These are phyloP conservation scores for Hyla sarda DNA, from an alignment of 2,113 vertebrate genomes.

Conservation along the genomic window DNA sequence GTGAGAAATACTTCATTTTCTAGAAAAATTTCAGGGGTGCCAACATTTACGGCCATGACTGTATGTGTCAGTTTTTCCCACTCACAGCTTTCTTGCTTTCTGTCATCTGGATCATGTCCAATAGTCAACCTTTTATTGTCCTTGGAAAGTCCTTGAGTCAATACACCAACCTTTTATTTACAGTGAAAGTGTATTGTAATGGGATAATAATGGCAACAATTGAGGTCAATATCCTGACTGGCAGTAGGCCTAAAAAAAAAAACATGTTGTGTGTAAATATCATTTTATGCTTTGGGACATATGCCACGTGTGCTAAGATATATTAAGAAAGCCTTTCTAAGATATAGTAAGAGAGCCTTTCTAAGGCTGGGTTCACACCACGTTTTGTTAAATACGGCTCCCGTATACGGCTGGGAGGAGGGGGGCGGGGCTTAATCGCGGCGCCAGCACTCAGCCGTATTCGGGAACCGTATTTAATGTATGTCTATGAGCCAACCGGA, in stretches of 20 bases:
- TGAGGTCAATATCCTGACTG: conserved; percentile 13
- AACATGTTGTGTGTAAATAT: background rate
- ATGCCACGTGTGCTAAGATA: conserved; percentile 11
- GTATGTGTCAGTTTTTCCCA: background rate
- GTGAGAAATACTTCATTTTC: too few species aligned
- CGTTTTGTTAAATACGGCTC: too few species aligned
- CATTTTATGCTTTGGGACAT: background rate
- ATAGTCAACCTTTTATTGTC: background rate
- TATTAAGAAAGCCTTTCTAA: background rate
- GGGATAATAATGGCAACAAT: background rate
- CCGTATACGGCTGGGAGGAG: too few species aligned
- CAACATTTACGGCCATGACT: too few species aligned
- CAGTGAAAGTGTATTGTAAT: background rate
- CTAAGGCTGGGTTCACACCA: too few species aligned
- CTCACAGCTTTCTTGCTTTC: background rate
- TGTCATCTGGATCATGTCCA: conserved; percentile 2
- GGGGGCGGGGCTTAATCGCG: too few species aligned
- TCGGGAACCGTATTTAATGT: too few species aligned
- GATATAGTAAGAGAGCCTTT: too few species aligned
- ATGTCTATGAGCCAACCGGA: too few species aligned
- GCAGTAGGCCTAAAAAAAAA: conserved; percentile 20
- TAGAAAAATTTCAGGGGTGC: too few species aligned
- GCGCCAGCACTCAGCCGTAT: too few species aligned
- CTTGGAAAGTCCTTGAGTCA: background rate
- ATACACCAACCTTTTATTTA: background rate